Evolutionary conservation across 2,113 vertebrate species (phyloP).

Genomic region (Haplochromis burtoni): DNA sequence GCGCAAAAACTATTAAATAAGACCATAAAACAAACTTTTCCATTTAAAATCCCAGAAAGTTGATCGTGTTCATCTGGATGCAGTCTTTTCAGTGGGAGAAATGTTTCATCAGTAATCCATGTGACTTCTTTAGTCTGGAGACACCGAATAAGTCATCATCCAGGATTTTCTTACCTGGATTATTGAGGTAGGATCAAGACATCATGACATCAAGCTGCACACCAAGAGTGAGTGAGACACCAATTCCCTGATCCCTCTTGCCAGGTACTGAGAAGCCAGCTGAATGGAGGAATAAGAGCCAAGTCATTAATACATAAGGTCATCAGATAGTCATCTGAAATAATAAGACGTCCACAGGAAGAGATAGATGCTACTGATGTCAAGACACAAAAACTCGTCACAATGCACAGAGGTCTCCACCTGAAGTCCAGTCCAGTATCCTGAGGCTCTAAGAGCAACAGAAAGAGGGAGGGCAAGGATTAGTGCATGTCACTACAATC

Average conservation of each 20-base stretch:
- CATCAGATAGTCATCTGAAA: neutral
- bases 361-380: neutral
- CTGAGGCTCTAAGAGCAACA: neutral
- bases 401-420: neutral
- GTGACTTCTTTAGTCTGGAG: neutral
- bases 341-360: neutral
- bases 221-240: neutral
- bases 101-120: neutral
- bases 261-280: neutral
- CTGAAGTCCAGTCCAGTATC: neutral
- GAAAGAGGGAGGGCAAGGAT: neutral
- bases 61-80: neutral
- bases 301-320: neutral
- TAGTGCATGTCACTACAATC: neutral
- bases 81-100: neutral
- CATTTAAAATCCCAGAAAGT: neutral
- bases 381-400: neutral
- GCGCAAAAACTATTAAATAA: neutral
- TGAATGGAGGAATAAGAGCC: neutral
- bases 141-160: neutral
- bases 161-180: neutral
- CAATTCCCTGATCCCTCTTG: neutral
- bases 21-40: neutral
- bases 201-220: neutral
- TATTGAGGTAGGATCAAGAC: neutral